Evolutionary conservation across 2,888 invertebrate species (phyloP).

Genomic region (Euclidia mi): DNA sequence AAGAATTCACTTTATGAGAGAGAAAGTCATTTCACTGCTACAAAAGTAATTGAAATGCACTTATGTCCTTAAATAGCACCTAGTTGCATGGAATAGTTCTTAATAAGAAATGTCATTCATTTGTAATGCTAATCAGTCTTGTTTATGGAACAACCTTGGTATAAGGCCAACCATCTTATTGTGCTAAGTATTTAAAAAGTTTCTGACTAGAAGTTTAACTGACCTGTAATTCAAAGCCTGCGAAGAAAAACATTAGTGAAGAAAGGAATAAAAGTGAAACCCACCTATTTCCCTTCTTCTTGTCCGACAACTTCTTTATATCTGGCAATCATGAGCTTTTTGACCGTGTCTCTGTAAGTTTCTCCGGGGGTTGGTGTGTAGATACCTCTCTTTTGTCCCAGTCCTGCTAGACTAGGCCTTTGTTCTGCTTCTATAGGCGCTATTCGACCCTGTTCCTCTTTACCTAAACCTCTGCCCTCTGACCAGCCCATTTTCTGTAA

Average conservation of each 20-base stretch:
- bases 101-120: conserved; percentile 4
- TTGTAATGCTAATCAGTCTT: conserved; percentile 20
- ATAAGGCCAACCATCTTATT: conserved; percentile 3
- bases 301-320: conserved; percentile 95
- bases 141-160: conserved; percentile 22
- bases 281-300: conserved; percentile 86
- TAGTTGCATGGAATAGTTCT: conserved; percentile 14
- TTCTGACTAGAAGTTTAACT: conserved; percentile 52
- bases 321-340: conserved; percentile 96
- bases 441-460: conserved; percentile 97
- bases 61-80: conserved; percentile 15
- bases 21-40: conserved; percentile 22
- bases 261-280: conserved; percentile 49
- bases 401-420: conserved; percentile 94
- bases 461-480: conserved; percentile 98
- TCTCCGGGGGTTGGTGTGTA: conserved; percentile 95
- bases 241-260: conserved; percentile 49
- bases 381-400: conserved; percentile 95
- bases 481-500: conserved; percentile 99
- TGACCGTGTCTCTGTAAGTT: conserved; percentile 96
- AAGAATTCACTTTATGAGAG: conserved; percentile 18
- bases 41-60: conserved; percentile 11
- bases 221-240: conserved; percentile 74
- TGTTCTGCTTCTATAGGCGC: conserved; percentile 96
- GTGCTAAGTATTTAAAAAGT: neutral